Conservation (phyloP, 2,113 vertebrate genomes). For the Xiphophorus hellerii region DNA sequence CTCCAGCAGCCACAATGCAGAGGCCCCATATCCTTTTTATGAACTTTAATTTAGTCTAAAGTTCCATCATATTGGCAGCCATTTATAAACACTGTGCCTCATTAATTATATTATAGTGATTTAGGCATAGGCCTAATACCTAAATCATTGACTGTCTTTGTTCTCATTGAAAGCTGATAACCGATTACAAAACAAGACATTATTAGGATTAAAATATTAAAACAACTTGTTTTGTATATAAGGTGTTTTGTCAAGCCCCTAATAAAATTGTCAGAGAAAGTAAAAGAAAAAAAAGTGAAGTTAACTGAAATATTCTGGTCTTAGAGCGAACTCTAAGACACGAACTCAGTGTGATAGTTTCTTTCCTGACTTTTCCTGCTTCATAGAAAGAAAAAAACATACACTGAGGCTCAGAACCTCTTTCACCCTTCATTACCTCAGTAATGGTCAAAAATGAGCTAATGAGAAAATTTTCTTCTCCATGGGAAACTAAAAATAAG, state of each 20-base stretch:
- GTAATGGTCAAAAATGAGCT: constrained; percentile 53
- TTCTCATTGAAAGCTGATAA: not conserved
- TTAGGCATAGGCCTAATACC: not conserved
- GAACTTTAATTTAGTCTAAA: not conserved
- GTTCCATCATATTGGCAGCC: not conserved
- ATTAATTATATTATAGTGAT: not conserved
- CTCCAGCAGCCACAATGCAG: no score
- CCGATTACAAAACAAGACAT: not conserved
- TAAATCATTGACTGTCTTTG: not conserved
- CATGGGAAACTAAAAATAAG: constrained; percentile 26
- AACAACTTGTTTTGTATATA: not conserved
- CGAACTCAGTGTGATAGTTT: constrained; percentile 5
- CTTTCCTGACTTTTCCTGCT: constrained; percentile 32
- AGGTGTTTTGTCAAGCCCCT: not conserved
- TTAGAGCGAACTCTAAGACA: constrained; percentile 8
- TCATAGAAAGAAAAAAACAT: constrained; percentile 25
- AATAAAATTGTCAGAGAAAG: not conserved
- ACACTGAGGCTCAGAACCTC: constrained; percentile 29
- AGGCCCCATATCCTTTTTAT: not conserved
- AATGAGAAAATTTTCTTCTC: constrained; percentile 54
- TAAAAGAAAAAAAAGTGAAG: constrained; percentile 1
- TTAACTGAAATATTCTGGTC: constrained; percentile 8
- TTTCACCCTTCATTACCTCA: constrained; percentile 62
- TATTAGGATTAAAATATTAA: not conserved
- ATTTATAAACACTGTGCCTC: not conserved